Base-by-base conservation (phyloP, 2,797 vertebrate genomes). In the Tinamus major region DNA sequence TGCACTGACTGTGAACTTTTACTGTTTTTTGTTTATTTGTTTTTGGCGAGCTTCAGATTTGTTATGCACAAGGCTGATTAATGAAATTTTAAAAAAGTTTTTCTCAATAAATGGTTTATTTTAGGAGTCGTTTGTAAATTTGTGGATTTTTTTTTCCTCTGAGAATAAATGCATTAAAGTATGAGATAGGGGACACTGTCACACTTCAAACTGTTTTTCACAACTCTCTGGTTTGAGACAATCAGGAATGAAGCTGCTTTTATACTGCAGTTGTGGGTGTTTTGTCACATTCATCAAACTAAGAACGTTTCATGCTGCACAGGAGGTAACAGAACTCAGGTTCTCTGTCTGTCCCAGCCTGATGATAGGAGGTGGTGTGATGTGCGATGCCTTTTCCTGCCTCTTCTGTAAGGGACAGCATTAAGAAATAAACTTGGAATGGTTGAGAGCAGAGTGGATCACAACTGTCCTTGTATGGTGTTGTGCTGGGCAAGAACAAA, bases 21-120 rank as follows among this genome's bases (percentile, higher is more conserved):
- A 90, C 94, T 92, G 89, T 55, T 48, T 79, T 92, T 96, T 91
- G 93, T 94, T 96, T 93, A 90, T 96, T 95, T 94, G 91, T 89
- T 97, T 95, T 97, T 93, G 96, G 96, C 96, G 74, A 97, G 98
- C 97, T 97, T 97, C 92, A 21, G 94, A 97, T 97, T 97, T 98
- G 97, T 98, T 97, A 97, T 97, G 96, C 97, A 97, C 96, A 96
- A 97, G 95, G 96, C 96, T 96, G 96, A 96, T 96, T 70, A 89
- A 94, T 96, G 95, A 98, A 96, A 96, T 96, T 95, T 63, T 35
- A 94, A 98, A 96, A 93, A 96, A 53, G 33, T 79, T 97, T 97
- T 97, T 97, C 97, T 98, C 98, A 98, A 98, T 98, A 98, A 98
- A 98, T 98, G 97, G 98, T 98, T 98, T 98, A 98, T 98, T 98